Base-by-base conservation (phyloP, 2,888 invertebrate genomes). In the Trissoscelio sp. region DNA sequence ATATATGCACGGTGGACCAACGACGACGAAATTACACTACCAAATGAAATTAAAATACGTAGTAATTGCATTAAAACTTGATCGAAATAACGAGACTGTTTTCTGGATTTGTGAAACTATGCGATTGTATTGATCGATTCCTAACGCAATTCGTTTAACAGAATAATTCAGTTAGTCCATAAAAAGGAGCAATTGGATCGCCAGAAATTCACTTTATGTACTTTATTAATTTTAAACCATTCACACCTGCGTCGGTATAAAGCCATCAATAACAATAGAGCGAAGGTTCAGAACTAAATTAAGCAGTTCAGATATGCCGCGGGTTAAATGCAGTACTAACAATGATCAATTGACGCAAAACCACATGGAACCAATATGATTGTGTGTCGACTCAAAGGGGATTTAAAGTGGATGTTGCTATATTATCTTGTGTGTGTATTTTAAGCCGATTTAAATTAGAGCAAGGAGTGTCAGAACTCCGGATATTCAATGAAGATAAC, bases 311-410 rank as follows among this genome's bases (percentile, higher is more conserved):
- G 18, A 37, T 37, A 57, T 42, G 16, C 18, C 37, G 34, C 20
- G 37, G 20, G 57, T 20, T 34, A 55, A 37, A 57, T 57, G 57
- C 57, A 57, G 12, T 20, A 57, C 57, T 57, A 57, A 57, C 57
- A 57, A 57, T 57, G 18, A 16, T 57, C 20, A 57, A 34, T 57
- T 57, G 57, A 20, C 20, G 16, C 37, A 20, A 34, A 37, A 57
- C 57, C 57, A 24, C 57, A 57, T 20, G 14, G 20, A 57, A 37
- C 57, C 57, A 37, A 20, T 57, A 57, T 57, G 57, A 37, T 20
- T 37, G 1, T 18, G 57, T 20, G 42, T 16, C 16, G 42, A 42
- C 37, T 11, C 18, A 3, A 37, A 57, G 4, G 37, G 57, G 5
- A n/a, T 9, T 57, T 57, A 57, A 57, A 57, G 57, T 37, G 20